Evolutionary conservation across 1,140 invertebrate species (phyloP).

Genomic region (Helicoverpa zea): DNA sequence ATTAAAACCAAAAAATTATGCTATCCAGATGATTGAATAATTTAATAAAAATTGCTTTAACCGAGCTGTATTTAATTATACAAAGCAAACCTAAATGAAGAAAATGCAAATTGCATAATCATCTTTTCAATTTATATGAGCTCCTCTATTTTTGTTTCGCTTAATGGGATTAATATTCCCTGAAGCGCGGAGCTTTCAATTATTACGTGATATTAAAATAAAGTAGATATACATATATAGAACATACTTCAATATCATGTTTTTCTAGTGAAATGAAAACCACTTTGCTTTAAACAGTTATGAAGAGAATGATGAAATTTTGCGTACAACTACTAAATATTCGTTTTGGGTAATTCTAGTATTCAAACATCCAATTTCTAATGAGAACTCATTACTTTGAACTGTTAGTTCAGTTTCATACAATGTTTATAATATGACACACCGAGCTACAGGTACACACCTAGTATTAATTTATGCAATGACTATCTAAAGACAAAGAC

Average conservation of each 20-base stretch:
- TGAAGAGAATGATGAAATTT: too few relatives aligned
- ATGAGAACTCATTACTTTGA: too few relatives aligned
- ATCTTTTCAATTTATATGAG: slow-evolving; percentile 2
- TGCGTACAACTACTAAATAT: too few relatives aligned
- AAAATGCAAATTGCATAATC: slow-evolving; percentile 17
- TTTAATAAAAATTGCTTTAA: neutral
- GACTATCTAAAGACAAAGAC: too few relatives aligned
- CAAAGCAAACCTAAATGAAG: neutral
- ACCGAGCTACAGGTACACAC: too few relatives aligned
- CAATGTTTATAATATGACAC: too few relatives aligned
- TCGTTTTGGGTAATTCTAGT: too few relatives aligned
- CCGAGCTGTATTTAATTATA: neutral
- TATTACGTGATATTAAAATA: slow-evolving; percentile 1
- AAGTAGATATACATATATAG: neutral
- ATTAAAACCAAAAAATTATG: neutral
- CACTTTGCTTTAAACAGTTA: neutral
- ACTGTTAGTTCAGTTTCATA: too few relatives aligned
- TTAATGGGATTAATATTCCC: neutral
- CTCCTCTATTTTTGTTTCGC: neutral
- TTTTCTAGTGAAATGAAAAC: neutral
- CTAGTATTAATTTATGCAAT: too few relatives aligned
- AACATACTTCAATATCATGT: too few relatives aligned
- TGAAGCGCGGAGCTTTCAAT: neutral
- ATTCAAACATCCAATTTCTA: too few relatives aligned
- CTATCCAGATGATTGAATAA: slow-evolving; percentile 1